A percentile compares a stretch with the other conserved stretches of the same genome.
Evolutionary conservation across 2,888 invertebrate species (phyloP).

Genomic region (Carabus problematicus): DNA sequence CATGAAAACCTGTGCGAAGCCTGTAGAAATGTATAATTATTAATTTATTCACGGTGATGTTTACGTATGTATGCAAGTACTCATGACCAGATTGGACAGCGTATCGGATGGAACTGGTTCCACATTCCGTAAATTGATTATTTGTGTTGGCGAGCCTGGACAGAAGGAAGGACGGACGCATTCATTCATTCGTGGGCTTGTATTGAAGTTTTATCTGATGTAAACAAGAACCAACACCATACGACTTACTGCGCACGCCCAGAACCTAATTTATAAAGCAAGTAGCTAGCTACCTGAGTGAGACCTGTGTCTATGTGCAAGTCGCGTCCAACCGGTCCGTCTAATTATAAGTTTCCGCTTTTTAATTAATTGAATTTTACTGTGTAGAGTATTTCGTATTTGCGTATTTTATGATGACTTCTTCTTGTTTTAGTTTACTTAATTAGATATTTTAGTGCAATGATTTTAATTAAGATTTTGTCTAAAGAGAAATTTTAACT

Average conservation of each 20-base stretch:
- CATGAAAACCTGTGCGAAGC: neutral
- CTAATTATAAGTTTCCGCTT: slow-evolving; percentile 35
- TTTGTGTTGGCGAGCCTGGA: slow-evolving; percentile 30
- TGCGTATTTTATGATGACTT: slow-evolving; percentile 11
- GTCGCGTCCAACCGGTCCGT: slow-evolving; percentile 6
- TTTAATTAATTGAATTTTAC: slow-evolving; percentile 37
- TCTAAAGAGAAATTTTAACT: slow-evolving; percentile 4
- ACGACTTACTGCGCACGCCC: slow-evolving; percentile 22
- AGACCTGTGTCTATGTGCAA: neutral
- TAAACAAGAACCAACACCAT: slow-evolving; percentile 32
- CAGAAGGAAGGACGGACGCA: slow-evolving; percentile 18
- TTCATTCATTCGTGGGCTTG: slow-evolving; percentile 13
- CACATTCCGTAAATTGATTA: slow-evolving; percentile 38
- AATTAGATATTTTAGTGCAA: slow-evolving; percentile 7
- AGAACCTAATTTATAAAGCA: slow-evolving; percentile 37
- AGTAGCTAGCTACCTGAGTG: slow-evolving; percentile 32
- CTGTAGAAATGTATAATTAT: slow-evolving; percentile 31
- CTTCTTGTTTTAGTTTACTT: neutral
- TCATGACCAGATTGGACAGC: no score
- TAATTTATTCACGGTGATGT: slow-evolving; percentile 28
- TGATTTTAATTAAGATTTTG: slow-evolving; percentile 17
- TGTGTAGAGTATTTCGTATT: slow-evolving; percentile 2
- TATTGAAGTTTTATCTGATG: slow-evolving; percentile 41
- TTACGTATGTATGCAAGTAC: no score
- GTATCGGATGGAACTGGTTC: slow-evolving; percentile 1